Evolutionary conservation across 2,888 invertebrate species (phyloP), one percentile per base, ranked within the genome.

Genomic region (Mimumesa dahlbomi): DNA sequence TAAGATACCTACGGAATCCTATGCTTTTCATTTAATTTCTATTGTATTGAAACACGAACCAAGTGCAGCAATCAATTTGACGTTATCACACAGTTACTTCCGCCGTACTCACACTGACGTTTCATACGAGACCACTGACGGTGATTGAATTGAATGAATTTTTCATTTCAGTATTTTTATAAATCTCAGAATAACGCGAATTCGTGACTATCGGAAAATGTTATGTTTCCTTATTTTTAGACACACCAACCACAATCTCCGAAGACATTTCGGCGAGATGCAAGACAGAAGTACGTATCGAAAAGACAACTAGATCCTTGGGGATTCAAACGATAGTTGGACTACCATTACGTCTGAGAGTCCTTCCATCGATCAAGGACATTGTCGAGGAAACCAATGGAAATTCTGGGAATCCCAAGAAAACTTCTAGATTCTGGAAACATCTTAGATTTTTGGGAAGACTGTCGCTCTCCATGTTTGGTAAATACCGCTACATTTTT

Each of bases 341-440:
- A 9, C 87, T 91, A 45, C 91, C 91, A 1, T 91, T 92, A 78
- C 88, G 92, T 90, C 87, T 94, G 29, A 90, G 92, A 75, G 90
- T 93, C 58, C 91, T 92, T 79, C 94, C 94, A 0, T 73, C 82
- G 0, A 67, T 87, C 9, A 83, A 77, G 25, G 87, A 89, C 45
- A 85, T 86, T 14, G 75, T 80, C n/a, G 81, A 86, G 21, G 84
- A 86, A 19, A 81, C 84, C 6, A 61, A 73, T 0, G 73, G 46
- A 4, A 73, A 71, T 31, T 46, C 73, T 2, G 19, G 67, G 3
- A 64, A 79, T 49, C 62, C 74, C 2, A 85, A 83, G 43, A 82
- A 82, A 59, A 70, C 80, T 4, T 83, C 82, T 2, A 77, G 73
- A 50, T 57, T 88, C 18, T 81, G 82, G 63, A 85, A 78, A 38